Evolutionary conservation across 1,140 invertebrate genomes (phyloP), one percentile per base, ranked within the genome.

Genomic region (Aphelinus certus): DNA sequence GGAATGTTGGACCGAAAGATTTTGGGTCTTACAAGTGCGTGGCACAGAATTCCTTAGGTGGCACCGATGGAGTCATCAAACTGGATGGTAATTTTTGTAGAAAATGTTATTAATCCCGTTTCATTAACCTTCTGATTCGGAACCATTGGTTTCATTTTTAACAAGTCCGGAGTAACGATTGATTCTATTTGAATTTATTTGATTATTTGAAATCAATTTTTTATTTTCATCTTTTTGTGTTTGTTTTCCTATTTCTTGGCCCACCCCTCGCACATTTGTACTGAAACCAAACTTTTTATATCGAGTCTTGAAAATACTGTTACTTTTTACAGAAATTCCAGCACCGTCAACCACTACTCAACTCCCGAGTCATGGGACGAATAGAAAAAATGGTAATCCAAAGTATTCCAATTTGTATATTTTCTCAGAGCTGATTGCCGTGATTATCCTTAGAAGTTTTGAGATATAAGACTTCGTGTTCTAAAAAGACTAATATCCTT

Each of bases 21-120:
- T 96, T 96, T 85, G 95, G 94, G 61, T 94, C 93, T 6, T 96
- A 96, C 88, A 93, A 94, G 84, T 99, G 97, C 84, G 94, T 98
- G 47, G 96, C 96, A 6, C 97, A 97, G 86, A 99, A 98, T 88
- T 95, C 94, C 26, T 90, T 98, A 6, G 97, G 97, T 55, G 94
- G 95, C 82, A 97, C 96, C 7, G 95, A 97, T 84, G 96, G 96
- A 26, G 91, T 94, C 61, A 97, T 98, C 84, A 94, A 95, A 87
- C 88, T 99, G 62, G 96, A 97, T 83, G 95, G 97, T 98, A 83
- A 92, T 90, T 56, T 56, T 46, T 57, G 47, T 62, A 63, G 9
- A 68, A 26, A 26, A 26, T 26, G 26, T 26, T 26, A 26, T 26
- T 26, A 26, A 26, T 26, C 26, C 26, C 26, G 26, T 26, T 26